A percentile compares a stretch with the other conserved stretches of the same genome.
phyloP scores from a whole-genome alignment of 2,888 invertebrate genomes.

The Tetrapedia diversipes region DNA sequence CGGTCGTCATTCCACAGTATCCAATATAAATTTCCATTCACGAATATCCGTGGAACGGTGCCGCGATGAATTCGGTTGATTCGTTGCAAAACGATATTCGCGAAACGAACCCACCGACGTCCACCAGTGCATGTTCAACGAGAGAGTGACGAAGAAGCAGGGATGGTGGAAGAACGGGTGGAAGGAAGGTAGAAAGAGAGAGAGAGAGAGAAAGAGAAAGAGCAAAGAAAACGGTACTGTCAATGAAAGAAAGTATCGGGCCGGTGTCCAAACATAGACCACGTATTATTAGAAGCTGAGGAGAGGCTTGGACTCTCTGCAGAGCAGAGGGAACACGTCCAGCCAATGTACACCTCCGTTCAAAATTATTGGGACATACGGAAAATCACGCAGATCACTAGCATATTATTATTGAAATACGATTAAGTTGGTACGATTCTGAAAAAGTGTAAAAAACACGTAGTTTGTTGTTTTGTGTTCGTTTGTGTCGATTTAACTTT shows the following conservation, averaged over 20 bases:
- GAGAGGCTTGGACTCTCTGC: conserved; percentile 56
- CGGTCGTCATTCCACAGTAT: conserved; percentile 28
- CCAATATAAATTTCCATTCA: conserved; percentile 53
- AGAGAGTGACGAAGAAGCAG: no score
- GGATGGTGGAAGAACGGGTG: no score
- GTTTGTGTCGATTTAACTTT: no score
- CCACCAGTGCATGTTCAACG: conserved; percentile 20
- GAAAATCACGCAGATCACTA: no score
- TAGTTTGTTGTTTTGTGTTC: no score
- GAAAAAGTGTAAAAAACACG: no score
- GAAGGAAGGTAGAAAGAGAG: no score
- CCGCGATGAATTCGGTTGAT: conserved; percentile 23
- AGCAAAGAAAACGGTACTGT: conserved; percentile 67
- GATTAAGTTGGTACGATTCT: no score
- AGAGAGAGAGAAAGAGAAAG: conserved; percentile 9
- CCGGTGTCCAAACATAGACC: conserved; percentile 77
- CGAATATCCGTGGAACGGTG: conserved; percentile 28
- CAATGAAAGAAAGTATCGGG: conserved; percentile 79
- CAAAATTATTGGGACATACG: no score
- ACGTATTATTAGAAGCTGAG: conserved; percentile 79
- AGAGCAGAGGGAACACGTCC: conserved; percentile 52
- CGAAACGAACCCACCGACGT: neutral
- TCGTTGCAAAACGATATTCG: conserved; percentile 41
- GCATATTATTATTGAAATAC: no score
- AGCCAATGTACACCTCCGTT: no score